These are phyloP conservation scores for Esox lucius DNA, from an alignment of 2,797 vertebrate genomes.

Conservation along the genomic window DNA sequence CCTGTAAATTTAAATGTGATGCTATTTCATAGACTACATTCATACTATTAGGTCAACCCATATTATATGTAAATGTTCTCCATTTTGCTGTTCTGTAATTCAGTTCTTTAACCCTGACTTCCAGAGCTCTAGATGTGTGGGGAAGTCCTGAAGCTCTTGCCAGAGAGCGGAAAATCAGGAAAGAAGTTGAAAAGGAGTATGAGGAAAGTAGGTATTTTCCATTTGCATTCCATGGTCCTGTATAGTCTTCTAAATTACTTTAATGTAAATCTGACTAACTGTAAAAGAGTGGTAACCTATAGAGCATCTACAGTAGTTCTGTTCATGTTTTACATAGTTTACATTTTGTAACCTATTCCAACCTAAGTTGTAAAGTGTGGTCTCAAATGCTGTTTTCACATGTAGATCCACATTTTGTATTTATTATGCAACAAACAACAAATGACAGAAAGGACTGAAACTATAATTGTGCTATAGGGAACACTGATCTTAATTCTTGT, in stretches of 20 bases:
- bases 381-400: not conserved
- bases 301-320: not conserved
- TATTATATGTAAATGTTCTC: not conserved
- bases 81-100: not conserved
- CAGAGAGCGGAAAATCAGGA: slow-evolving; percentile 88
- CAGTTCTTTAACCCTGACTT: slow-evolving; percentile 21
- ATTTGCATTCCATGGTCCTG: not conserved
- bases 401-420: too few species aligned
- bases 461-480: too few species aligned
- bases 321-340: not conserved
- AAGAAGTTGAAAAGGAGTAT: slow-evolving; percentile 88
- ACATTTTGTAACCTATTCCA: not conserved
- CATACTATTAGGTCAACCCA: not conserved
- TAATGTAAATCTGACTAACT: not conserved
- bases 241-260: not conserved
- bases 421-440: not conserved
- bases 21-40: not conserved
- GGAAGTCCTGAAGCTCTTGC: slow-evolving; percentile 94
- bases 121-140: slow-evolving; percentile 94
- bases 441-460: not conserved
- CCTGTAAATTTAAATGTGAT: not conserved
- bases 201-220: slow-evolving; percentile 86
- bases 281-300: not conserved
- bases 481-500: too few species aligned
- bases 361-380: not conserved